These are phyloP conservation scores for Acleris sparsana DNA, from an alignment of 2,888 invertebrate genomes.

Conservation along the genomic window DNA sequence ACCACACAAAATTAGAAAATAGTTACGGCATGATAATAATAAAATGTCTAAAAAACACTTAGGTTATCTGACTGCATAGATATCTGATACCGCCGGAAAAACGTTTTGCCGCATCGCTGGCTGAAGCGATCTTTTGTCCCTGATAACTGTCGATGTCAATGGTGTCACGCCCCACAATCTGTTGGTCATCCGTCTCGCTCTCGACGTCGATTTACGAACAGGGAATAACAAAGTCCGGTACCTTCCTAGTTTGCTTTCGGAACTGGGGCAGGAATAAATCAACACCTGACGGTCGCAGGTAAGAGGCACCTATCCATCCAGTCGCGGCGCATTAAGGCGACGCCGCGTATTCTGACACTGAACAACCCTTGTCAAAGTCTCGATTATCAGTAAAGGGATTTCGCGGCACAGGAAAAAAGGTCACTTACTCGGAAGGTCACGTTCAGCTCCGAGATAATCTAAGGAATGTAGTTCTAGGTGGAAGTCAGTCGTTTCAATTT, in stretches of 20 bases:
- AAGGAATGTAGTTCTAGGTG: constrained; percentile 22
- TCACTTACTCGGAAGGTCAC: constrained; percentile 29
- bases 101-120: constrained; percentile 7
- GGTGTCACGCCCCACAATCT: constrained; percentile 20
- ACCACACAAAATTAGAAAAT: not conserved
- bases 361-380: constrained; percentile 37
- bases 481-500: constrained; percentile 17
- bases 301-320: constrained; percentile 9
- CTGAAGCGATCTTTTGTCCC: constrained; percentile 25
- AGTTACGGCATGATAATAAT: not conserved
- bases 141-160: constrained; percentile 13
- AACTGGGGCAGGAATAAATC: constrained; percentile 56
- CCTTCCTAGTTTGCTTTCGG: constrained; percentile 27
- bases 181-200: constrained; percentile 28
- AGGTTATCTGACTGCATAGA: not conserved
- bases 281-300: constrained; percentile 29
- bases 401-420: constrained; percentile 32
- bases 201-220: constrained; percentile 27
- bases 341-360: constrained; percentile 33
- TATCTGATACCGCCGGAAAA: not conserved
- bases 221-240: constrained; percentile 27
- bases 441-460: constrained; percentile 29
- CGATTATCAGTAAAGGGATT: constrained; percentile 37
- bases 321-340: constrained; percentile 31
- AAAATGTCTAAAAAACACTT: not conserved